These are phyloP conservation scores for Boulengerochromis microlepis DNA, from an alignment of 2,113 vertebrate genomes.

Conservation along the genomic window DNA sequence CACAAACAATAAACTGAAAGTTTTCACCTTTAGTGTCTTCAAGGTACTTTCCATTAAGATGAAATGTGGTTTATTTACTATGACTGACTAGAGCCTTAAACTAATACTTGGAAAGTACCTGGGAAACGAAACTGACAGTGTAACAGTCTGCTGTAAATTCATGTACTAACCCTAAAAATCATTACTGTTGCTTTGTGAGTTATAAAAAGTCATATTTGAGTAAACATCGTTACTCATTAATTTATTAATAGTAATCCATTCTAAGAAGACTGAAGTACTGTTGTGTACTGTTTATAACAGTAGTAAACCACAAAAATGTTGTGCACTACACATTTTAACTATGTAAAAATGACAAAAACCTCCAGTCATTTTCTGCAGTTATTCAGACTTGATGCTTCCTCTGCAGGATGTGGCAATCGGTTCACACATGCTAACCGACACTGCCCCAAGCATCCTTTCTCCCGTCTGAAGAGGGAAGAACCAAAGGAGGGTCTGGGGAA, in stretches of 20 bases:
- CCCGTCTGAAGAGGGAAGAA: slow-evolving; percentile 90
- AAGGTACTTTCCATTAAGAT: slow-evolving; percentile 5
- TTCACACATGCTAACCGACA: slow-evolving; percentile 98
- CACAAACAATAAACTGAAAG: neutral
- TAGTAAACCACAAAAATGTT: neutral
- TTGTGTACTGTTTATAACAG: neutral
- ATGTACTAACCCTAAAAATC: neutral
- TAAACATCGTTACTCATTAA: neutral
- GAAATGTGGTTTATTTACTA: neutral
- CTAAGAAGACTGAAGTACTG: neutral
- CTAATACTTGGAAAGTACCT: slow-evolving; percentile 35
- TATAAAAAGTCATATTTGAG: neutral
- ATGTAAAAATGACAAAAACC: neutral
- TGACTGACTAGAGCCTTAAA: neutral
- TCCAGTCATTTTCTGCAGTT: neutral
- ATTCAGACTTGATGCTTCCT: neutral
- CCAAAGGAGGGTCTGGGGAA: slow-evolving; percentile 76
- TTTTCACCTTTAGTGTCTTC: neutral
- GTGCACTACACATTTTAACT: neutral
- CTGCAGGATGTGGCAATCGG: slow-evolving; percentile 86
- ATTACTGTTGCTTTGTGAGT: neutral
- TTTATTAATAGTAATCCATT: neutral
- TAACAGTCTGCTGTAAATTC: neutral
- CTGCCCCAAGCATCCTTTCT: slow-evolving; percentile 92
- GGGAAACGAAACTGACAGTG: neutral